These are phyloP conservation scores for Dicranocentrus wangi DNA, from an alignment of 2,888 invertebrate species.

Conservation along the genomic window DNA sequence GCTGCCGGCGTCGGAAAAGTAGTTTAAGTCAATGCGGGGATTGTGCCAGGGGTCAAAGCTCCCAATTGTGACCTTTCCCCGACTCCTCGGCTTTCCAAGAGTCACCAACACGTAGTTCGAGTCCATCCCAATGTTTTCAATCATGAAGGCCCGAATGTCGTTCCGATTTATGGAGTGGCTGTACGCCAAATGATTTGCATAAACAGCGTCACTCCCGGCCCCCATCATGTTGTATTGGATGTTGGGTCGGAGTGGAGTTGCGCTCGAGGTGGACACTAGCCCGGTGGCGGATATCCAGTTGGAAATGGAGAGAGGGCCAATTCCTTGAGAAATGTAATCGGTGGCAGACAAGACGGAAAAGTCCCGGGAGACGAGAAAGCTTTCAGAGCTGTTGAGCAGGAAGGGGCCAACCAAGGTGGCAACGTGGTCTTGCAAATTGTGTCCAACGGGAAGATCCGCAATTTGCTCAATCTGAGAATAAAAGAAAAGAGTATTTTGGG, in stretches of 20 bases:
- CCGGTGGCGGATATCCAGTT: neutral
- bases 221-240: neutral
- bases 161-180: neutral
- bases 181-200: neutral
- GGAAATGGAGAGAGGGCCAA: slow-evolving; percentile 5
- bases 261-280: neutral
- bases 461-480: slow-evolving; percentile 5
- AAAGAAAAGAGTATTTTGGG: neutral
- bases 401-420: slow-evolving; percentile 64
- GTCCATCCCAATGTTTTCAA: slow-evolving; percentile 12
- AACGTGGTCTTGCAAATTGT: slow-evolving; percentile 68
- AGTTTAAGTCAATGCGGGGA: slow-evolving; percentile 77
- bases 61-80: slow-evolving; percentile 75
- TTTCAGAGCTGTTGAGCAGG: slow-evolving; percentile 30
- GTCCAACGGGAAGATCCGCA: slow-evolving; percentile 67
- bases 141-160: slow-evolving; percentile 1
- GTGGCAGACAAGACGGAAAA: neutral
- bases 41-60: slow-evolving; percentile 75
- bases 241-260: slow-evolving; percentile 41
- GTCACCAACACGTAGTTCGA: slow-evolving; percentile 39
- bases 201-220: neutral
- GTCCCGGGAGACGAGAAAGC: neutral
- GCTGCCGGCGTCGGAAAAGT: slow-evolving; percentile 71
- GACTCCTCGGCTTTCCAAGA: slow-evolving; percentile 74
- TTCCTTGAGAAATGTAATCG: neutral